Evolutionary conservation across 2,888 invertebrate species (phyloP).

Genomic region (Odontomyia ornata): DNA sequence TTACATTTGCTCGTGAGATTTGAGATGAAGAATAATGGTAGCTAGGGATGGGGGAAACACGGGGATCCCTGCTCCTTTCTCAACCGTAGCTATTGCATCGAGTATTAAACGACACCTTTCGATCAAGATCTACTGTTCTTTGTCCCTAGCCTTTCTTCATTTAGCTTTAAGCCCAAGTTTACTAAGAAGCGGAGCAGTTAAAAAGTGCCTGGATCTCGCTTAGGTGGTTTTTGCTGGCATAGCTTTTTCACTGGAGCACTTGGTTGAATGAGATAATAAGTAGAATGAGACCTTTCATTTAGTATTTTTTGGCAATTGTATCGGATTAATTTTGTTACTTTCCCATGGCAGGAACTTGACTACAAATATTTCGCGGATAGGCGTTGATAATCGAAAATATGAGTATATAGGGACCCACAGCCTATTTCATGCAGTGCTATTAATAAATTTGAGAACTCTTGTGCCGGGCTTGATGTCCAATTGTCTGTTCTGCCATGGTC

Average conservation of each 20-base stretch:
- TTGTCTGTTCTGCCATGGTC: too few relatives aligned
- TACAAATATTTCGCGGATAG: not conserved
- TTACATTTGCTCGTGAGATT: too few relatives aligned
- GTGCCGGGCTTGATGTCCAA: too few relatives aligned
- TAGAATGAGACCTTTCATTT: not conserved
- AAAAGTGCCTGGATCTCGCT: slow-evolving; percentile 52
- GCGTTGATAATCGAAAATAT: too few relatives aligned
- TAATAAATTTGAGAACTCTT: too few relatives aligned
- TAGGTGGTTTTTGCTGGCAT: not conserved
- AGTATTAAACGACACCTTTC: slow-evolving; percentile 84
- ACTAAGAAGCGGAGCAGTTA: slow-evolving; percentile 70
- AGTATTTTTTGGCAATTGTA: slow-evolving; percentile 19
- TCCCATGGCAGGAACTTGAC: not conserved
- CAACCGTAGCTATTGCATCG: too few relatives aligned
- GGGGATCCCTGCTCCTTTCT: too few relatives aligned
- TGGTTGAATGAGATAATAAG: not conserved
- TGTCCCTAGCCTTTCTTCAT: slow-evolving; percentile 58
- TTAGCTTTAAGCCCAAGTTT: slow-evolving; percentile 59
- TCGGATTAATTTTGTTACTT: not conserved
- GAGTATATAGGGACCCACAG: too few relatives aligned
- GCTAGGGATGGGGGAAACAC: too few relatives aligned
- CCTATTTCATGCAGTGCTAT: too few relatives aligned
- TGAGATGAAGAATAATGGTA: too few relatives aligned
- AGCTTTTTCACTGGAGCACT: not conserved
- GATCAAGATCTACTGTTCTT: slow-evolving; percentile 67